Conservation (phyloP, 2,797 vertebrate species). For the Melanotaenia parkinsoni region DNA sequence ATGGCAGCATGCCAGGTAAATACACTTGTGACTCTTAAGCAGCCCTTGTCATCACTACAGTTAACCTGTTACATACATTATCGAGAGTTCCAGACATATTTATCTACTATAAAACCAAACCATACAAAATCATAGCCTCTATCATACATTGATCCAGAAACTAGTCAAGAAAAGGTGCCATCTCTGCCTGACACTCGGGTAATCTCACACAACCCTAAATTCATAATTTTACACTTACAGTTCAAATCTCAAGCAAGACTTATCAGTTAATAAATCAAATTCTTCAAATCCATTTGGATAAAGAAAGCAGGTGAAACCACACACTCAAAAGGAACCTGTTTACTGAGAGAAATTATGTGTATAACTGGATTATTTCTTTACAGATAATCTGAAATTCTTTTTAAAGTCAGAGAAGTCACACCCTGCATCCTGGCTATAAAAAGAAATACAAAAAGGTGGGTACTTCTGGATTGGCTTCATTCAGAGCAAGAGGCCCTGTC, state of each 20-base stretch:
- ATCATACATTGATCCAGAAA: background rate
- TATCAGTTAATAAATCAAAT: too few species aligned
- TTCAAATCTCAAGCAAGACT: too few species aligned
- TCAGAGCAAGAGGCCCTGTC: background rate
- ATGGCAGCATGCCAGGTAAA: constrained; percentile 69
- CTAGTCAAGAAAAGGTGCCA: background rate
- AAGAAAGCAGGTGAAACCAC: background rate
- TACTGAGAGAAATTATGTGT: too few species aligned
- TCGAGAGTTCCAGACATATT: constrained; percentile 1
- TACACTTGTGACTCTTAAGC: constrained; percentile 64
- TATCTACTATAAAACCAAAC: background rate
- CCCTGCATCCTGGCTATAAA: too few species aligned
- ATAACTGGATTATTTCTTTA: too few species aligned
- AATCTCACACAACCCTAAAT: background rate
- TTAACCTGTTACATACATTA: constrained; percentile 33
- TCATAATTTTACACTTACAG: too few species aligned
- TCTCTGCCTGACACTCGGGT: background rate
- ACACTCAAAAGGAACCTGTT: too few species aligned
- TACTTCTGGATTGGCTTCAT: too few species aligned
- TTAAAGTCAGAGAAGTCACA: too few species aligned
- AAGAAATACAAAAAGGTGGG: too few species aligned
- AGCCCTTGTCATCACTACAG: constrained; percentile 33
- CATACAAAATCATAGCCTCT: background rate
- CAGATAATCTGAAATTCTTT: too few species aligned
- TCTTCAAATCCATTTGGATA: background rate